These are phyloP conservation scores for Plecotus auritus DNA, from an alignment of 2,113 vertebrate genomes.

Conservation along the genomic window DNA sequence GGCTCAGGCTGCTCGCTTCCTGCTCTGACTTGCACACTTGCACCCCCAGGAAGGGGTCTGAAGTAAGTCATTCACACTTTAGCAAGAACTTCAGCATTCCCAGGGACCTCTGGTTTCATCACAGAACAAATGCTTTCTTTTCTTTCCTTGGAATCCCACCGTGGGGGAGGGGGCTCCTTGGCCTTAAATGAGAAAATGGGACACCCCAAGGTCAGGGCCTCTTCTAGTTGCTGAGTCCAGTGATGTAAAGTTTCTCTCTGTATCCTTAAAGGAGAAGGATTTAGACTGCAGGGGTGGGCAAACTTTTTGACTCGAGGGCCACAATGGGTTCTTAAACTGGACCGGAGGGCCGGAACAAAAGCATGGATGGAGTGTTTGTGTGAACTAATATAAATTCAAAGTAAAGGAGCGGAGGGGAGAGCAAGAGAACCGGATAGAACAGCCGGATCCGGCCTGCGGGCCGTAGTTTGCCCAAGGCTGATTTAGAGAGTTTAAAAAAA, in stretches of 20 bases:
- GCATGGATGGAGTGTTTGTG: too few relatives aligned
- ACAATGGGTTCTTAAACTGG: too few relatives aligned
- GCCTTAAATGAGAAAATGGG: not conserved
- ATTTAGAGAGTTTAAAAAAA: not conserved
- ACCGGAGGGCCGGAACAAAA: too few relatives aligned
- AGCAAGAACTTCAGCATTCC: not conserved
- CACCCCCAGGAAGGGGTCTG: not conserved
- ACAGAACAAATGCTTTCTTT: not conserved
- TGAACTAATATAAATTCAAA: too few relatives aligned
- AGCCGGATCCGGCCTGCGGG: too few relatives aligned
- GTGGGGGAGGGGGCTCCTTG: not conserved
- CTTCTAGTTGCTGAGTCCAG: not conserved
- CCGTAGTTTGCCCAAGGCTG: too few relatives aligned
- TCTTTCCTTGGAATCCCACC: not conserved
- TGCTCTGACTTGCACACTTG: not conserved
- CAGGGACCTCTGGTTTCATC: not conserved
- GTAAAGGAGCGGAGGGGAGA: too few relatives aligned
- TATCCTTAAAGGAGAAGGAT: conserved; percentile 24
- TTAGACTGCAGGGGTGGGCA: too few relatives aligned
- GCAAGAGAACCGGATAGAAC: too few relatives aligned
- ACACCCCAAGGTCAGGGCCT: conserved; percentile 11
- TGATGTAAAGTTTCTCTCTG: not conserved
- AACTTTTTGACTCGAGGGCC: too few relatives aligned
- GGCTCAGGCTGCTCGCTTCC: not conserved
- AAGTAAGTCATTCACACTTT: conserved; percentile 16